Base-by-base conservation (phyloP, 2,797 vertebrate species). In the Manis pentadactyla region DNA sequence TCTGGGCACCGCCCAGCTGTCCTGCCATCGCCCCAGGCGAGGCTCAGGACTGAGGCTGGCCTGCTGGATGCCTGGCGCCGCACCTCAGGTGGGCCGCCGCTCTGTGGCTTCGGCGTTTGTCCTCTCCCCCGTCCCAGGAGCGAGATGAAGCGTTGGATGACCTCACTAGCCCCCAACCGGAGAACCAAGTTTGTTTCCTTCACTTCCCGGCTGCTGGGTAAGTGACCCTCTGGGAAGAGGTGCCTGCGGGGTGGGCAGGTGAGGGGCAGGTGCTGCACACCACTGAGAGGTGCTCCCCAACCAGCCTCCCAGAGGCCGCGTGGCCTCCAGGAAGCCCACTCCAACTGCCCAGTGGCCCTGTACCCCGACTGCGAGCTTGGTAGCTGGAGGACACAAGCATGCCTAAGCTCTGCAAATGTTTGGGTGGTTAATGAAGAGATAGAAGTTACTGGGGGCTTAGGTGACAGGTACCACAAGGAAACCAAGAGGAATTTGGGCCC, bases 71-170 rank as follows among this genome's bases (percentile, higher is more conserved):
- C 31, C 19, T 5, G 2, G 23, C 4, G 0, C 23, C 4, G 1
- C 0, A 0, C 42, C 68, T 71, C 2, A 0, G 21, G 46, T 42
- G 73, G 31, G 29, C 46, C 46, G 11, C 46, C 0, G 27, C 66
- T 37, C 75, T 39, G 8, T 2, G 1, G 42, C 10, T 64, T 53
- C 10, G 25, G 1, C 14, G n/a, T 39, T 34, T 78, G 97, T 29
- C 98, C 31, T 97, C 29, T 61, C 46, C 34, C 61, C 0, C 78
- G 46, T 78, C n/a, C 81, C 96, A 99, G 99, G 99, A 99, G 99
- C 0, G 99, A 99, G 96, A 99, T 99, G 98, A 99, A 99, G 64
- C 99, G 99, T 42, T 99, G 99, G 99, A 99, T 99, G 97, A 99
- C 99, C 74, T 99, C 99, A 0, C 98, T 99, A 88, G 99, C 99